Evolutionary conservation across 2,113 vertebrate genomes (phyloP), one percentile per base, ranked within the genome.

Genomic region (Cisticola juncidis): DNA sequence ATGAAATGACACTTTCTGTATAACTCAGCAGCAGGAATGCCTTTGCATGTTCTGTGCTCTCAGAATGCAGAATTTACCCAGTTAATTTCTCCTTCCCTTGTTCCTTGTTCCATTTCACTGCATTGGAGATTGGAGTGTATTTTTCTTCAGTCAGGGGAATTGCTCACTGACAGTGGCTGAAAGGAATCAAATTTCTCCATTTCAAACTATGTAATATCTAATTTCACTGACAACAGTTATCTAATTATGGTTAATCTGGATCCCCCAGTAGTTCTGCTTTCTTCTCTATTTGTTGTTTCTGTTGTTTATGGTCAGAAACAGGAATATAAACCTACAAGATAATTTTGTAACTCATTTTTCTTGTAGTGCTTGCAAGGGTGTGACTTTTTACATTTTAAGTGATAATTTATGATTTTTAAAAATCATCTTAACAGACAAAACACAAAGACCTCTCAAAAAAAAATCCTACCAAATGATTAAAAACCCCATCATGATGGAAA

Each of bases 111-210:
- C 54, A 12, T 95, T 90, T 88, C 51, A 56, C 76, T 92, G 81
- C 68, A 3, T 36, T 71, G 65, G 57, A 60, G 38, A 56, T 83
- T 60, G n/a, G 42, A 50, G 70, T 38, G 2, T 89, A 45, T 94
- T 96, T 91, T 91, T 82, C 86, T 91, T 45, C 36, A 70, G 71
- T 40, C 5, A 2, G 24, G 68, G 76, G 61, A 56, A 90, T 84
- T 91, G 47, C 60, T 86, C 61, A 15, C 50, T 88, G 80, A 38
- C 66, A n/a, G 54, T 70, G 65, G 50, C 77, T 66, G 80, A 62
- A 88, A 90, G 29, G 86, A 92, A 91, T 94, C 56, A 48, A 54
- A 86, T 95, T 88, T 92, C 80, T 92, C 53, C 18, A 31, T 96
- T 94, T 88, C 51, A 40, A 62, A 58, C 40, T 38, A 23, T 19